A percentile compares a stretch with the other conserved stretches of the same genome.
These are phyloP conservation scores for Pherbina coryleti DNA, from an alignment of 2,888 invertebrate genomes.

Conservation along the genomic window DNA sequence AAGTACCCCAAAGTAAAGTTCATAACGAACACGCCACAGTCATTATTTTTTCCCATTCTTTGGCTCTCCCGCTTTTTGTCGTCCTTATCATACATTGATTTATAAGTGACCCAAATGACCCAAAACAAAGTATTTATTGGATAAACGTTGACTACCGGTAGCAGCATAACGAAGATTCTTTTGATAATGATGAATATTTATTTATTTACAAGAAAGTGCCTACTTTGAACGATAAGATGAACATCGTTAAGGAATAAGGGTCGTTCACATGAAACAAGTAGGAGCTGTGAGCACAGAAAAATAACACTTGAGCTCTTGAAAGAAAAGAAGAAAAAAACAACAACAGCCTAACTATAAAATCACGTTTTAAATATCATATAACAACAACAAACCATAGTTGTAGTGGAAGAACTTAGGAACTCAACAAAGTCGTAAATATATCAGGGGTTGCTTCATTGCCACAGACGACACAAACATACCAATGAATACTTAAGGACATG, in stretches of 20 bases:
- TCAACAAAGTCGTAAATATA: conserved; percentile 19
- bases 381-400: conserved; percentile 11
- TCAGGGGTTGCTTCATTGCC: not conserved
- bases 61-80: not conserved
- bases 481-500: conserved; percentile 29
- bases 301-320: not conserved
- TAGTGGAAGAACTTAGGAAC: conserved; percentile 5
- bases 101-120: conserved; percentile 35
- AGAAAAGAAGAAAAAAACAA: not conserved
- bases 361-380: conserved; percentile 22
- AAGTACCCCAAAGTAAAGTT: not conserved
- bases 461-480: not conserved
- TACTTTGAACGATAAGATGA: not conserved
- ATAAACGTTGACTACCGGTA: conserved; percentile 8
- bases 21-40: not conserved
- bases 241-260: not conserved
- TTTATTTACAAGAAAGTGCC: conserved; percentile 19
- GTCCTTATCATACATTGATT: conserved; percentile 3
- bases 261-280: not conserved
- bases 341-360: conserved; percentile 13
- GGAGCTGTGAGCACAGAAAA: not conserved
- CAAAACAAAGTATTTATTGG: conserved; percentile 23
- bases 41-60: not conserved
- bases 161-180: not conserved
- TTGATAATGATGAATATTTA: not conserved